Evolutionary conservation across 2,888 invertebrate species (phyloP), one percentile per base, ranked within the genome.

Genomic region (Quadriops clusia): DNA sequence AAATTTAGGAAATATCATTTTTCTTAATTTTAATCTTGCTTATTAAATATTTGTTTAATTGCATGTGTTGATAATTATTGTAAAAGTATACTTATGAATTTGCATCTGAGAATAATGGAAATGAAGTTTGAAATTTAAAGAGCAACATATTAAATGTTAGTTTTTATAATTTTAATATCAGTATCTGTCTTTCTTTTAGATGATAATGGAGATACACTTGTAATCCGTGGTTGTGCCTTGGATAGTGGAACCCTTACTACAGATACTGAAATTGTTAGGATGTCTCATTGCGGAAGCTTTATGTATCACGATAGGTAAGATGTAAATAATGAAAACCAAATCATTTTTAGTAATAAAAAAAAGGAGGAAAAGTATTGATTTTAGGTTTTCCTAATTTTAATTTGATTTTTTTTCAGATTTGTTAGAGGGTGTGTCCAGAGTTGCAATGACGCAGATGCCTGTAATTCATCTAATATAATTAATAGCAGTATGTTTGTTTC

Each of bases 211-310:
- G 76, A 81, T 51, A 70, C 76, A 1, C 76, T 94, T 47, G 82
- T 85, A 3, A 81, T 95, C n/a, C 72, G 95, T 11, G 85, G 85
- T 32, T 95, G 95, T 63, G 94, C 93, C 1, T 66, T 94, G 46
- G 95, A 95, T 65, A 91, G 91, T 43, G 94, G 95, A 2, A 90
- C 91, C 0, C 72, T 85, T 27, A 95, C 93, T 31, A 90, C 91
- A 0, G 94, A 95, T 61, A 94, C 94, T 1, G 95, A 95, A 66
- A 81, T 95, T 37, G 85, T 94, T 29, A 69, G 95, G 42, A 90
- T 91, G 84, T 90, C 90, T n/a, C 94, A 95, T 60, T 95, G 95
- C 57, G 95, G 95, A 16, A 74, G 86, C 44, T 91, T 95, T 64
- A 83, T 82, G 57, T 93, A 86, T 53, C 77, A 89, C 47, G 76